phyloP scores from a whole-genome alignment of 2,797 vertebrate species.

The Danio kyathit region DNA sequence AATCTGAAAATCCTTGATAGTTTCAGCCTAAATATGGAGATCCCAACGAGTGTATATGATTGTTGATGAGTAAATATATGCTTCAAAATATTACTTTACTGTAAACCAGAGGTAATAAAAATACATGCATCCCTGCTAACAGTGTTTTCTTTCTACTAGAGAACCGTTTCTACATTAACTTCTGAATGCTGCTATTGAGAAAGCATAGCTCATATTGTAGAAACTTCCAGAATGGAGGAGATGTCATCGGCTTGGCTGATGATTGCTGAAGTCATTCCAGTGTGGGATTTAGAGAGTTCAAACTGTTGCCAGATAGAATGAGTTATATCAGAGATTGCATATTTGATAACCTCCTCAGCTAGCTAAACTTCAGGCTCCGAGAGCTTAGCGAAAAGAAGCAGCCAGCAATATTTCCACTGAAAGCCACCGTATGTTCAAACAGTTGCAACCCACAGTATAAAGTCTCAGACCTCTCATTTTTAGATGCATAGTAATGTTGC shows the following conservation, averaged over 20 bases:
- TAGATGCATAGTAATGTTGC: constrained; percentile 25
- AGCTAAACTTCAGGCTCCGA: constrained; percentile 23
- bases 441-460: constrained; percentile 27
- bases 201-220: constrained; percentile 2
- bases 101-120: no score
- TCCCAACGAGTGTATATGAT: no score
- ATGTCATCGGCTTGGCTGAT: constrained; percentile 46
- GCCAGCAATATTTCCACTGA: constrained; percentile 39
- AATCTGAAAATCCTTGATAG: no score
- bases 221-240: constrained; percentile 27
- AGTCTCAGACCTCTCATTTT: constrained; percentile 34
- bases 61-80: no score
- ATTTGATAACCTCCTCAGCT: constrained; percentile 49
- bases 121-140: neutral
- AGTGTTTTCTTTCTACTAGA: neutral
- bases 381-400: constrained; percentile 26
- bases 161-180: neutral
- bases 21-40: no score
- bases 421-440: constrained; percentile 15
- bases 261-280: constrained; percentile 43
- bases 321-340: constrained; percentile 47
- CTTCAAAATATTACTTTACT: no score
- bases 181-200: constrained; percentile 4
- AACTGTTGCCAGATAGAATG: constrained; percentile 42
- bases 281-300: constrained; percentile 43